Conservation (phyloP, 2,888 invertebrate genomes). For the Prenolepis imparis region DNA sequence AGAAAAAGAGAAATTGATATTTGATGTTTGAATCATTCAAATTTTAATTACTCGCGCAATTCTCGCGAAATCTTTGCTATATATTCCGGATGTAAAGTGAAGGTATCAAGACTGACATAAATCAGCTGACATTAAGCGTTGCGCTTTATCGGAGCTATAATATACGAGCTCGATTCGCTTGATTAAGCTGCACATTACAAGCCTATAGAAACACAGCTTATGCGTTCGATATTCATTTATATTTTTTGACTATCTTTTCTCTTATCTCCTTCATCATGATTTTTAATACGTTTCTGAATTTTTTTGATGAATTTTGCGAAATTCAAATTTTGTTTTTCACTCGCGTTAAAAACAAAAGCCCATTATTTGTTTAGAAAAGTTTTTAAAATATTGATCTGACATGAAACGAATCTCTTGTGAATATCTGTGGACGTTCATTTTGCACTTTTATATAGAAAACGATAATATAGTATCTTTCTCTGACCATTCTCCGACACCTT, state of each 20-base stretch:
- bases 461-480: not conserved
- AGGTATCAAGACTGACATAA: not conserved
- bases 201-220: not conserved
- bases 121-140: not conserved
- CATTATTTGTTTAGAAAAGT: not conserved
- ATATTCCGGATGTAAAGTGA: not conserved
- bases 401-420: too few species aligned
- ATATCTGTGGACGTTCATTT: not conserved
- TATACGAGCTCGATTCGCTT: not conserved
- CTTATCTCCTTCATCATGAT: too few species aligned
- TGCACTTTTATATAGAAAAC: not conserved
- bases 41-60: not conserved
- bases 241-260: too few species aligned
- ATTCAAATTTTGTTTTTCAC: too few species aligned
- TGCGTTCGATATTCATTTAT: too few species aligned
- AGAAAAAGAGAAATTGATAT: not conserved
- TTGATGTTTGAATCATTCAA: not conserved
- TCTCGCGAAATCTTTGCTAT: not conserved
- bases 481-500: not conserved
- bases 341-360: too few species aligned
- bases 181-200: not conserved
- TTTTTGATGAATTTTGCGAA: too few species aligned
- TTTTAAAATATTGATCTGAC: not conserved
- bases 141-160: not conserved
- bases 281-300: too few species aligned